Conservation (phyloP, 1,140 invertebrate genomes). For the Chionoecetes opilio region DNA sequence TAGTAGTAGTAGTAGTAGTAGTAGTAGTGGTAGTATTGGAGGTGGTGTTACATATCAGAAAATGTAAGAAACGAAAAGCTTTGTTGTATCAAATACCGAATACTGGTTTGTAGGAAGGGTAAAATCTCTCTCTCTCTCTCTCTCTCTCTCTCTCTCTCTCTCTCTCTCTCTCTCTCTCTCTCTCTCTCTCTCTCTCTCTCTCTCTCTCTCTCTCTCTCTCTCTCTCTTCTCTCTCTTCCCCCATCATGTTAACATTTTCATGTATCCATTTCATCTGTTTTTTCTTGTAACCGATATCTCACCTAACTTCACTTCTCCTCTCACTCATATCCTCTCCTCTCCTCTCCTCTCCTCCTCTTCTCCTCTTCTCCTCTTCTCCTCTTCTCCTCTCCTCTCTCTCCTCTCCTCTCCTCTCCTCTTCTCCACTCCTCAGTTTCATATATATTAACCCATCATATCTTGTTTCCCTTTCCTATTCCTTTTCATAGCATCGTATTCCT, state of each 20-base stretch:
- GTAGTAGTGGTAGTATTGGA: no score
- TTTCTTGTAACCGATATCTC: background rate
- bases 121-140: background rate
- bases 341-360: background rate
- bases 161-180: background rate
- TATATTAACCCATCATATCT: no score
- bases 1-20: no score
- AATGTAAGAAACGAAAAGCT: no score
- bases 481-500: no score
- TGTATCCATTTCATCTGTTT: background rate
- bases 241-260: background rate
- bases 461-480: no score
- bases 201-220: slow-evolving; percentile 22
- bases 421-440: no score
- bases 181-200: slow-evolving; percentile 23
- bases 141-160: slow-evolving; percentile 22
- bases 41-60: no score
- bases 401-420: no score
- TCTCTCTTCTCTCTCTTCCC: slow-evolving; percentile 31
- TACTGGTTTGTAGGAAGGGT: background rate
- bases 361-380: background rate
- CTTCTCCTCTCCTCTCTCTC: background rate
- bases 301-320: background rate
- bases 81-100: background rate
- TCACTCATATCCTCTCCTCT: background rate